Evolutionary conservation across 2,888 invertebrate genomes (phyloP).

Genomic region (Drosophila multiciliata): DNA sequence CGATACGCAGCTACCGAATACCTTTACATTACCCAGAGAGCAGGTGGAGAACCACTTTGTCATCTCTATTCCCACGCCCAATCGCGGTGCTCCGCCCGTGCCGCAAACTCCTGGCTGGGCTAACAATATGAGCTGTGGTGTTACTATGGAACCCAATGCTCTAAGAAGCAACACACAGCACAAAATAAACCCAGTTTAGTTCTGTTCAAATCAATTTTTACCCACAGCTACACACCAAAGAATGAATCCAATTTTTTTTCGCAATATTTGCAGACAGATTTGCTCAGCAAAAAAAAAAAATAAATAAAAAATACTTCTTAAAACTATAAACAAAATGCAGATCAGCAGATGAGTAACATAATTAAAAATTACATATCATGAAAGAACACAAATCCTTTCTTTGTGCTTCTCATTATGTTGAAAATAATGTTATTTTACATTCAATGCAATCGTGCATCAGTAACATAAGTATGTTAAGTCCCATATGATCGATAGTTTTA

Average conservation of each 20-base stretch:
- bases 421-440: no score
- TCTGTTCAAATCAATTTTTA: slow-evolving; percentile 39
- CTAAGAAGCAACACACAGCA: slow-evolving; percentile 49
- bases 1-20: slow-evolving; percentile 59
- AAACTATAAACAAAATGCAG: not conserved
- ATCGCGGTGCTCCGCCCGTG: slow-evolving; percentile 65
- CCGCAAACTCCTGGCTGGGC: slow-evolving; percentile 53
- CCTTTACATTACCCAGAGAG: slow-evolving; percentile 55
- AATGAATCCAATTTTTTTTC: slow-evolving; percentile 21
- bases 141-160: slow-evolving; percentile 68
- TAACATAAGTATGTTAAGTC: no score
- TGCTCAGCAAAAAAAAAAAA: not conserved
- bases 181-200: slow-evolving; percentile 3
- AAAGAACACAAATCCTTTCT: not conserved
- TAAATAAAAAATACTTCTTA: not conserved
- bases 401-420: slow-evolving; percentile 1
- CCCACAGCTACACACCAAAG: slow-evolving; percentile 48
- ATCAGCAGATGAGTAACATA: slow-evolving; percentile 1
- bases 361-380: not conserved
- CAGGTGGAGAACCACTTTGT: slow-evolving; percentile 1
- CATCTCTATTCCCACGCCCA: slow-evolving; percentile 63
- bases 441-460: no score
- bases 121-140: slow-evolving; percentile 52
- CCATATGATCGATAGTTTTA: no score
- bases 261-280: slow-evolving; percentile 24